Percentiles rank a stretch among this genome's conserved stretches.
Evolutionary conservation across 2,888 invertebrate species (phyloP).

Genomic region (Protophormia terraenovae): DNA sequence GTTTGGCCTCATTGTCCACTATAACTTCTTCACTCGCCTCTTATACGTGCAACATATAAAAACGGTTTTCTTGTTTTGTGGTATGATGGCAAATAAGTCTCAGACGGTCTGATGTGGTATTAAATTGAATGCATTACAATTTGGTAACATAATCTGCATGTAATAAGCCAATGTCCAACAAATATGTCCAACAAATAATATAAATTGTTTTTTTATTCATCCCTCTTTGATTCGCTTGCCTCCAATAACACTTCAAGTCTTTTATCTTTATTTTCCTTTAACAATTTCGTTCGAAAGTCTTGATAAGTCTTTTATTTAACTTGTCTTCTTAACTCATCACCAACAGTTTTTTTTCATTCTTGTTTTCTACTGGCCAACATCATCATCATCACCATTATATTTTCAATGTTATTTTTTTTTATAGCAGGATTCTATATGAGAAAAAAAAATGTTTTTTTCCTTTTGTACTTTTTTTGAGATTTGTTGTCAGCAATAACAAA

Average conservation of each 20-base stretch:
- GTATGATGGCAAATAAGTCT: background rate
- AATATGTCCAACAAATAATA: conserved; percentile 52
- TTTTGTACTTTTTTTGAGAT: conserved; percentile 4
- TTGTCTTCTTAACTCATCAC: conserved; percentile 55
- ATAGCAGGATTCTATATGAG: conserved; percentile 5
- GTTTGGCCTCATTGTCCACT: background rate
- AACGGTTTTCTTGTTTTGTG: background rate
- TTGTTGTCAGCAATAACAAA: conserved; percentile 52
- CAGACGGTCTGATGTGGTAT: conserved; percentile 43
- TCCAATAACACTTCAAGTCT: background rate
- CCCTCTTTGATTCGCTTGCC: background rate
- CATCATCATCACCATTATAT: conserved; percentile 3
- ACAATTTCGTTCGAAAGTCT: conserved; percentile 5
- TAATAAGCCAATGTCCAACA: conserved; percentile 67
- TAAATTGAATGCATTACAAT: conserved; percentile 62
- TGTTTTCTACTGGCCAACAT: conserved; percentile 23
- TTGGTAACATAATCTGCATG: conserved; percentile 65
- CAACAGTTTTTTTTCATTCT: conserved; percentile 6
- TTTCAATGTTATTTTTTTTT: background rate
- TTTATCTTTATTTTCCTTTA: background rate
- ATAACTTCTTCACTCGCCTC: background rate
- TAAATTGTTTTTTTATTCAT: conserved; percentile 6
- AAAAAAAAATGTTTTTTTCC: conserved; percentile 5
- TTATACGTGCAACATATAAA: too few species aligned
- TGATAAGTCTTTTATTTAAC: conserved; percentile 55